Base-by-base conservation (phyloP, 2,888 invertebrate species). In the Iselma pallidipennis region DNA sequence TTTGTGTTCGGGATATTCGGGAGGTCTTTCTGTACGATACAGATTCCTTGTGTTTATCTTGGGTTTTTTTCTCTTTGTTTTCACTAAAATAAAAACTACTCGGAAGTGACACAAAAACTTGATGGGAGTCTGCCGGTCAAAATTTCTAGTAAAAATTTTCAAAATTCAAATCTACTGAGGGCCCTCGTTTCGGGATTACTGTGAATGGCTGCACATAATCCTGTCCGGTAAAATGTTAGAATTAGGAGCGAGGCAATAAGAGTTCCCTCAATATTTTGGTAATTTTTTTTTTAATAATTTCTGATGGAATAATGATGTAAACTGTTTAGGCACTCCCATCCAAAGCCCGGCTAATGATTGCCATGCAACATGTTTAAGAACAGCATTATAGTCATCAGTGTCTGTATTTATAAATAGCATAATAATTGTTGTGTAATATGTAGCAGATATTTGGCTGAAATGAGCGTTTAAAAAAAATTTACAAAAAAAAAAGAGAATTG, bases 141-240 rank as follows among this genome's bases (percentile, higher is more conserved):
- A 60, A 57, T 63, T 62, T 59, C 67, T 65, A 59, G 54, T 71
- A 29, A 70, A 74, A n/a, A n/a, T n/a, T n/a, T 71, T 75, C 69
- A 61, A 73, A 78, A 75, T 74, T 73, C 14, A 63, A 61, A 61
- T 68, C 64, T 9, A 59, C 31, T 28, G 14, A 74, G 78, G 81
- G 81, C 80, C 81, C 84, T 80, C 83, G 82, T 80, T 80, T 68
- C 69, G 72, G 81, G 84, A 83, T 83, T 85, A 83, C 79, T 82
- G 84, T 86, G 86, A 86, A 86, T 87, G 87, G 87, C 87, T 87
- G 87, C 86, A 85, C 85, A 80, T 82, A 84, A 85, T 82, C 85
- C 83, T 76, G 65, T 78, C 80, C 71, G 54, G 59, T 23, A 7
- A 28, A 55, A 74, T 10, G 56, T n/a, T 2, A 14, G 1, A 14